Conservation (phyloP, 2,888 invertebrate species). For the Temnothorax unifasciatus region DNA sequence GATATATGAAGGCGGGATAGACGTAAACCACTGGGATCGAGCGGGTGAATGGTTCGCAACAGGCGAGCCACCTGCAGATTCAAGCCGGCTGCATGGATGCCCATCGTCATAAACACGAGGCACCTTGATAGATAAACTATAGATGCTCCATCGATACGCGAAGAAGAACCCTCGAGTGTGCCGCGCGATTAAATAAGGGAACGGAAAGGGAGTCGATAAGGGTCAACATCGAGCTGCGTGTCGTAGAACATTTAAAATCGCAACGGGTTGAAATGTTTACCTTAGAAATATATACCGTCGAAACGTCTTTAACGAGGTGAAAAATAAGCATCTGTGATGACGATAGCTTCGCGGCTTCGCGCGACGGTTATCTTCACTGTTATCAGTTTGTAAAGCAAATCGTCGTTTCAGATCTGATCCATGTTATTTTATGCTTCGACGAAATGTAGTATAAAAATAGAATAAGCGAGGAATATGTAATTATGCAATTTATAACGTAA, state of each 20-base stretch:
- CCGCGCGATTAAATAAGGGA: conserved; percentile 21
- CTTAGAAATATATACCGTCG: not conserved
- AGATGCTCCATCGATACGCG: conserved; percentile 15
- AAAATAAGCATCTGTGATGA: not conserved
- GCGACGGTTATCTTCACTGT: not conserved
- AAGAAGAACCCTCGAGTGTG: not conserved
- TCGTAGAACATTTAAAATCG: not conserved
- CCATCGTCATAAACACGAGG: conserved; percentile 47
- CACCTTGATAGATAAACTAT: conserved; percentile 43
- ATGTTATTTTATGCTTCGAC: not conserved
- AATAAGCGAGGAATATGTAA: not conserved
- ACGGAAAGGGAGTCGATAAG: conserved; percentile 20
- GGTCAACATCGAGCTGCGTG: not conserved
- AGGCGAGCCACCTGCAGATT: conserved; percentile 56
- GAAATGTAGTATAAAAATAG: not conserved
- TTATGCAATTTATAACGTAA: not conserved
- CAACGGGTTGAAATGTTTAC: not conserved
- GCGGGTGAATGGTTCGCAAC: conserved; percentile 44
- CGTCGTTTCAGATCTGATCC: not conserved
- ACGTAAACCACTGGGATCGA: conserved; percentile 17
- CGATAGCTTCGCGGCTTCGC: too few species aligned
- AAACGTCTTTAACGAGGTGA: not conserved
- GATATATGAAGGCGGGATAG: conserved; percentile 14
- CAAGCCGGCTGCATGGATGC: conserved; percentile 47
- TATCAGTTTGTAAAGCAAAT: conserved; percentile 21